Percentiles rank a stretch among this genome's conserved stretches.
Evolutionary conservation across 2,797 vertebrate genomes (phyloP).

Genomic region (Epinephelus malabaricus): DNA sequence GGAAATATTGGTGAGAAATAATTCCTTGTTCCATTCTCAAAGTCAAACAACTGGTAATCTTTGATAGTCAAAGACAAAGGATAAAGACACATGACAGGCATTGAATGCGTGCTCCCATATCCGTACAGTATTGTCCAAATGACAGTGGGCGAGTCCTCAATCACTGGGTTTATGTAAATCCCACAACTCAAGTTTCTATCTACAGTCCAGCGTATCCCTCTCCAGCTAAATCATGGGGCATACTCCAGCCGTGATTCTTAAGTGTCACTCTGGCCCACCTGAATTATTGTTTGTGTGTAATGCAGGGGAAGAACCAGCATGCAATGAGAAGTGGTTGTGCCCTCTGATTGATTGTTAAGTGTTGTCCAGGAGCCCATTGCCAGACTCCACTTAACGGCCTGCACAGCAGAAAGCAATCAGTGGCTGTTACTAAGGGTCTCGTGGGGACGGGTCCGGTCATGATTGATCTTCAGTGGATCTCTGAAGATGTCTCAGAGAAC

Average conservation of each 20-base stretch:
- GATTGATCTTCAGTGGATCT: slow-evolving; percentile 87
- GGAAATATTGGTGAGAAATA: slow-evolving; percentile 2
- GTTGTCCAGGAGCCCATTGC: slow-evolving; percentile 89
- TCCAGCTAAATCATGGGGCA: slow-evolving; percentile 73
- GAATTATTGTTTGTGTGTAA: slow-evolving; percentile 88
- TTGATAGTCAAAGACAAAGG: slow-evolving; percentile 43
- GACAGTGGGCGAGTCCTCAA: slow-evolving; percentile 67
- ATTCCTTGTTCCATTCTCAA: slow-evolving; percentile 39
- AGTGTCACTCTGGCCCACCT: slow-evolving; percentile 87
- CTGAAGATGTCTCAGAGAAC: slow-evolving; percentile 82
- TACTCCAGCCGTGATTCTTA: slow-evolving; percentile 80
- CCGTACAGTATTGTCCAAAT: slow-evolving; percentile 36
- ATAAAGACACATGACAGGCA: slow-evolving; percentile 32
- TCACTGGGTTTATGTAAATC: slow-evolving; percentile 78
- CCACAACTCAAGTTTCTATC: slow-evolving; percentile 62
- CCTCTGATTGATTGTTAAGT: slow-evolving; percentile 90
- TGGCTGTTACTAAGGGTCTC: slow-evolving; percentile 88
- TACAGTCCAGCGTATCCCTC: slow-evolving; percentile 63
- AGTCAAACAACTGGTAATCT: slow-evolving; percentile 49
- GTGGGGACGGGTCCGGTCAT: slow-evolving; percentile 82
- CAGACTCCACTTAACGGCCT: slow-evolving; percentile 87
- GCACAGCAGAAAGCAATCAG: slow-evolving; percentile 89
- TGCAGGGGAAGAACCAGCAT: slow-evolving; percentile 77
- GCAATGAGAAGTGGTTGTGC: slow-evolving; percentile 82
- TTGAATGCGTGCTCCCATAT: slow-evolving; percentile 32